Base-by-base conservation (phyloP, 1,140 invertebrate species). In the Bombus haemorrhoidalis region DNA sequence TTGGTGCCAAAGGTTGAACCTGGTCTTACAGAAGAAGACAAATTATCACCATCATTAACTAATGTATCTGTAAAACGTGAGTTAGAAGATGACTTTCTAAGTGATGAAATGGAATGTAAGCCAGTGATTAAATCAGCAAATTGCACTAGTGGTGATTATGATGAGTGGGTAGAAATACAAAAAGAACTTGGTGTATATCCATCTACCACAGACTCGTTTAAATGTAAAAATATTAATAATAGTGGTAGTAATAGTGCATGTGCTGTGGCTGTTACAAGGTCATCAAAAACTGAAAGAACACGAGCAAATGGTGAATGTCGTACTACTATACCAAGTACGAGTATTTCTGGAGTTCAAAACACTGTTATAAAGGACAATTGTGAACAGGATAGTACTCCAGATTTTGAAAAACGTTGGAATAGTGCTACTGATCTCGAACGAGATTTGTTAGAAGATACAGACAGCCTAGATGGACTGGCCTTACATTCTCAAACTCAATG, bases 91-190 rank as follows among this genome's bases (percentile, higher is more conserved):
- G 95, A 95, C 34, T 93, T 93, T 62, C 86, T 93, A 13, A 92
- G 91, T 72, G 93, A 94, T 32, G 93, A 93, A 4, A 88, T 91
- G 15, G 93, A 94, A 74, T 94, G 93, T 73, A 95, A 94, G 83
- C 83, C 89, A 43, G 68, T 90, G 69, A 88, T 93, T 37, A 94
- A 94, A 72, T 90, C 93, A 28, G 90, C 93, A n/a, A 94, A 90
- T 83, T 94, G 92, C 84, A 90, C 93, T 22, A 94, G 92, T 59
- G 95, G 95, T 71, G 95, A 96, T 86, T 97, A 96, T 86, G 97
- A 97, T 91, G 96, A 97, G 89, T 97, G 97, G 96, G 94, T 96
- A 9, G 97, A 96, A 74, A 96, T 97, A 47, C 97, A 97, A 88
- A 96, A 96, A 80, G 97, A 97, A 90, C 93, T 97, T 2, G 95